These are phyloP conservation scores for Rhynchomys soricoides DNA, from an alignment of 2,113 vertebrate genomes.

Conservation along the genomic window DNA sequence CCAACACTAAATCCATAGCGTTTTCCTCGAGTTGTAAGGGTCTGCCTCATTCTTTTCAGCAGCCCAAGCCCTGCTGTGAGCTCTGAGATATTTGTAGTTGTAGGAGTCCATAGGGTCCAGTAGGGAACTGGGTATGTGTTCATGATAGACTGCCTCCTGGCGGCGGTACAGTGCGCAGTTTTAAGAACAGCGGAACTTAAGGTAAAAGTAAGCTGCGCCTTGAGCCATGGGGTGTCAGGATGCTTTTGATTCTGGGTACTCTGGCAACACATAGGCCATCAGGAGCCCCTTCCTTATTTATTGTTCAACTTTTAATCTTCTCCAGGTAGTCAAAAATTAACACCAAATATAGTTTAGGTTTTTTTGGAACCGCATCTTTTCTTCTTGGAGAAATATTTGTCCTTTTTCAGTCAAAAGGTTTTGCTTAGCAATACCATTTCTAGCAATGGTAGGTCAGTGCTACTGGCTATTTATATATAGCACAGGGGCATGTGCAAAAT, in stretches of 20 bases:
- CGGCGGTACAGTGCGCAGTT: not conserved
- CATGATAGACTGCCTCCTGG: not conserved
- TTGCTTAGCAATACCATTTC: not conserved
- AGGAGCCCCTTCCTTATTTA: slow-evolving; percentile 69
- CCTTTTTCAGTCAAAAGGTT: slow-evolving; percentile 29
- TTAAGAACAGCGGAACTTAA: not conserved
- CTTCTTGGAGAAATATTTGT: slow-evolving; percentile 11
- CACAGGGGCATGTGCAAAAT: fast-evolving
- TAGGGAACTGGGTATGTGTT: not conserved
- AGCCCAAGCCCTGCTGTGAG: not conserved
- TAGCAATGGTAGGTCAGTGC: not conserved
- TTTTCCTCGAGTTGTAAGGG: slow-evolving; percentile 57
- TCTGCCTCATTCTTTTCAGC: slow-evolving; percentile 49
- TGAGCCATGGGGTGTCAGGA: not conserved
- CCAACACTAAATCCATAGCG: slow-evolving; percentile 56
- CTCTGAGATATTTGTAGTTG: not conserved
- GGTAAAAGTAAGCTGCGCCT: not conserved
- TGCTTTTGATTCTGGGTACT: slow-evolving; percentile 4
- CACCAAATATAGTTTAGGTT: slow-evolving; percentile 35
- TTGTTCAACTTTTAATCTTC: not conserved
- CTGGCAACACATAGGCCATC: slow-evolving; percentile 42
- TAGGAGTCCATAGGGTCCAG: not conserved
- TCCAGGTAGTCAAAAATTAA: slow-evolving; percentile 39
- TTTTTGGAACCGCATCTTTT: slow-evolving; percentile 21
- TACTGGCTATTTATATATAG: not conserved